Evolutionary conservation across 2,113 vertebrate genomes (phyloP).

Genomic region (Chrysemys picta): DNA sequence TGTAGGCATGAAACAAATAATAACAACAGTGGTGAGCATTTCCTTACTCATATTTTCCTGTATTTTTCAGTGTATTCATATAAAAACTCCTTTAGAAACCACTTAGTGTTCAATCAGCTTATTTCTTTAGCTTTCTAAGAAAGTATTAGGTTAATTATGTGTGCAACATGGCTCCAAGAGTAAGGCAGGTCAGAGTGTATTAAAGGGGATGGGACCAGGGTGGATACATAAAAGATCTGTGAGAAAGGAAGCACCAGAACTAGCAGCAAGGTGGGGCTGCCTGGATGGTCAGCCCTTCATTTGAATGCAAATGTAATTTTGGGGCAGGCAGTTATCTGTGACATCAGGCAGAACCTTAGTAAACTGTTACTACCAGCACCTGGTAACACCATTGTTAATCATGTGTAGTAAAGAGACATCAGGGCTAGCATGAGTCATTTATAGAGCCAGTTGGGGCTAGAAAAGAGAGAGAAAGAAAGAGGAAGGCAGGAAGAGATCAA

Average conservation of each 20-base stretch:
- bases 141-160: neutral
- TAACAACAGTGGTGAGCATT: neutral
- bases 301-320: slow-evolving; percentile 90
- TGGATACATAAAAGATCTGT: slow-evolving; percentile 36
- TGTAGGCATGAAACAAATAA: neutral
- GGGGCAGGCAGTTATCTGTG: slow-evolving; percentile 86
- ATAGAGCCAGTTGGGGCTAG: slow-evolving; percentile 73
- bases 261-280: slow-evolving; percentile 82
- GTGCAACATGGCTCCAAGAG: neutral
- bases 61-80: neutral
- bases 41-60: neutral
- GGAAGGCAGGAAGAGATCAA: slow-evolving; percentile 69
- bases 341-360: slow-evolving; percentile 87
- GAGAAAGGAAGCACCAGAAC: slow-evolving; percentile 80
- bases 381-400: slow-evolving; percentile 89
- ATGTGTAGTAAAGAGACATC: slow-evolving; percentile 86
- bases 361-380: slow-evolving; percentile 85
- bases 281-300: slow-evolving; percentile 82
- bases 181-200: neutral
- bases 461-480: slow-evolving; percentile 75
- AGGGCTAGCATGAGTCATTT: slow-evolving; percentile 84
- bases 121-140: neutral
- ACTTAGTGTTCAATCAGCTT: neutral
- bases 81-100: neutral
- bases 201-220: neutral